Evolutionary conservation across 2,888 invertebrate species (phyloP), one percentile per base, ranked within the genome.

Genomic region (Scrobipalpa atriplicella): DNA sequence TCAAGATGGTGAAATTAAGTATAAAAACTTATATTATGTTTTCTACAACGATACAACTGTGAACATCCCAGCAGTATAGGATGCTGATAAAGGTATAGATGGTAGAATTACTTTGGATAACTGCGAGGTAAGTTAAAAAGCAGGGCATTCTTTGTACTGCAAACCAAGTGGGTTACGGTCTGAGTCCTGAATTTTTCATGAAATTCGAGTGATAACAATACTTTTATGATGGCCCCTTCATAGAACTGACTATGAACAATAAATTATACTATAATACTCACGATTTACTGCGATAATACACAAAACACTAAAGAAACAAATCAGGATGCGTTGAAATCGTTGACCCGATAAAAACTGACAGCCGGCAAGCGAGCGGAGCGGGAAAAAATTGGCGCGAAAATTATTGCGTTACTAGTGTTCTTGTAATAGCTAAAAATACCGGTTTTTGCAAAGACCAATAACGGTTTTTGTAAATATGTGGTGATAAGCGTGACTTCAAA

Each of bases 361-460:
- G 72, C 73, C 75, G 77, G 79, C 74, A 72, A 73, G 73, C 69
- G 67, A 69, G 68, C 75, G n/a, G n/a, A 80, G 86, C 87, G 87
- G 86, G 83, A 86, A 87, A n/a, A 84, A 76, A 71, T 67, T 69
- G 80, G 86, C 89, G 89, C 88, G 84, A 87, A 81, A 76, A 64
- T n/a, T 67, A 67, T 36, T 67, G 52, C 64, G 43, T 72, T 61
- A 7, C 13, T 36, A 19, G 16, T 9, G 10, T 54, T 54, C 21
- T 19, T 19, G 19, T 19, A 19, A 19, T 18, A 18, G 11, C 11
- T 39, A 10, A 39, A 38, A 8, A 39, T 39, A 54, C 21, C 52
- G 8, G n/a, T 51, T 16, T 2, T 51, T n/a, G 51, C 7, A n/a
- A n/a, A n/a, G 51, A 54, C 13, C 16, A 54, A 54, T 7, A 18